Percentiles rank a stretch among this genome's conserved stretches.
Conservation (phyloP, 2,113 vertebrate species). For the Macquaria australasica region DNA sequence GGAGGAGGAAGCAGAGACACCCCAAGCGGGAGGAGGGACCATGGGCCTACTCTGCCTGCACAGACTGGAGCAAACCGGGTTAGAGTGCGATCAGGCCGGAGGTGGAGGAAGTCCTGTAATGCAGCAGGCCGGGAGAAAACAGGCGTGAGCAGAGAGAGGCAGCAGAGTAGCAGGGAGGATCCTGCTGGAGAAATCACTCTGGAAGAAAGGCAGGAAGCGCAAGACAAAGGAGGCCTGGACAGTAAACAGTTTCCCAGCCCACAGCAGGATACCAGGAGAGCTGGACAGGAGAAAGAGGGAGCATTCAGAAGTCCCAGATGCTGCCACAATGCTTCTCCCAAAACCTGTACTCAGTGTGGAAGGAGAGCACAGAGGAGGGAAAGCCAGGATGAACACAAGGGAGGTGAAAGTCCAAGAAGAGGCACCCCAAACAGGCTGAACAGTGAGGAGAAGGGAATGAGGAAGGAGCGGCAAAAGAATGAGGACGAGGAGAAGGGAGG, state of each 20-base stretch:
- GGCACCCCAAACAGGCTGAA: background rate
- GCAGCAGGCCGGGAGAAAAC: constrained; percentile 50
- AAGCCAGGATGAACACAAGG: constrained; percentile 29
- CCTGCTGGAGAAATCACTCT: constrained; percentile 30
- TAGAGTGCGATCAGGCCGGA: constrained; percentile 75
- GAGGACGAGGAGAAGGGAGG: constrained; percentile 46
- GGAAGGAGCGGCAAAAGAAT: constrained; percentile 46
- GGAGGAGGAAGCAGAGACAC: constrained; percentile 52
- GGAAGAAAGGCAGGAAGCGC: constrained; percentile 68
- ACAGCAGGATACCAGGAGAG: constrained; percentile 18
- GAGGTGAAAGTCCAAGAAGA: constrained; percentile 25
- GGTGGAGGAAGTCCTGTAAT: constrained; percentile 82
- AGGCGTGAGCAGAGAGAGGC: constrained; percentile 45
- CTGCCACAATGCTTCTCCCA: constrained; percentile 43
- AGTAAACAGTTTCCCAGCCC: constrained; percentile 29
- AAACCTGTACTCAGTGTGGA: constrained; percentile 48
- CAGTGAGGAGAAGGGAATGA: constrained; percentile 30
- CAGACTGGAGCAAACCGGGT: constrained; percentile 66
- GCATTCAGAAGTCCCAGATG: constrained; percentile 34
- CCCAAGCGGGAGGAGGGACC: constrained; percentile 48
- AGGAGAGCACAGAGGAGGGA: constrained; percentile 21
- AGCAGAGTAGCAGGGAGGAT: constrained; percentile 54
- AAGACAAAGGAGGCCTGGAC: constrained; percentile 52
- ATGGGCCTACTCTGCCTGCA: constrained; percentile 3
- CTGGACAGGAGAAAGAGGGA: constrained; percentile 39